Evolutionary conservation across 2,113 vertebrate genomes (phyloP).

Genomic region (Heptranchias perlo): DNA sequence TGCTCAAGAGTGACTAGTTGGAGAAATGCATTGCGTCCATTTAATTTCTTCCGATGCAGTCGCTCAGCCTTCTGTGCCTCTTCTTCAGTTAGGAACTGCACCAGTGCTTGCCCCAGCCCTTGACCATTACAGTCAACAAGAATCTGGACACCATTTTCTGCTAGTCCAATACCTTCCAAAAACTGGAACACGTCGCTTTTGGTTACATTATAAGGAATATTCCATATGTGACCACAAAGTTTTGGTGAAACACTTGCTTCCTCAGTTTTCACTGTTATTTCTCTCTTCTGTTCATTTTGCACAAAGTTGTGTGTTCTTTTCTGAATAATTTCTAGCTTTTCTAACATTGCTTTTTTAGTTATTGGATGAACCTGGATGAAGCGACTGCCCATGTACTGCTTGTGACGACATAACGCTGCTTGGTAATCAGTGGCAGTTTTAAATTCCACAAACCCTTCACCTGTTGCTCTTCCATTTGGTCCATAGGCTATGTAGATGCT

Average conservation of each 20-base stretch:
- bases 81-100: slow-evolving; percentile 89
- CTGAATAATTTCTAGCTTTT: slow-evolving; percentile 88
- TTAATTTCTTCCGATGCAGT: slow-evolving; percentile 91
- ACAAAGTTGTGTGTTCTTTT: slow-evolving; percentile 79
- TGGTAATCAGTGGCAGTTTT: slow-evolving; percentile 88
- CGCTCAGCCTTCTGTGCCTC: slow-evolving; percentile 89
- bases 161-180: slow-evolving; percentile 81
- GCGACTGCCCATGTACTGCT: slow-evolving; percentile 95
- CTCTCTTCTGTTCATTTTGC: slow-evolving; percentile 75
- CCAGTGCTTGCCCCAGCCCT: slow-evolving; percentile 88
- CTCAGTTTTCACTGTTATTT: slow-evolving; percentile 63
- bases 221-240: slow-evolving; percentile 85
- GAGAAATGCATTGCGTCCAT: slow-evolving; percentile 90
- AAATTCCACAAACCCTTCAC: slow-evolving; percentile 95
- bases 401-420: slow-evolving; percentile 84
- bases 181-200: slow-evolving; percentile 91
- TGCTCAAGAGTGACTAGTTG: slow-evolving; percentile 84
- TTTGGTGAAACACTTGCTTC: slow-evolving; percentile 58
- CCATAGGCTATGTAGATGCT: slow-evolving; percentile 95
- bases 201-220: slow-evolving; percentile 91
- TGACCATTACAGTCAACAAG: slow-evolving; percentile 85
- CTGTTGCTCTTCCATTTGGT: slow-evolving; percentile 89
- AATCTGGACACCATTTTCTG: slow-evolving; percentile 85
- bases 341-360: slow-evolving; percentile 89
- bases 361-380: slow-evolving; percentile 97